These are phyloP conservation scores for Odocoileus virginianus DNA, from an alignment of 2,113 vertebrate genomes.

Conservation along the genomic window DNA sequence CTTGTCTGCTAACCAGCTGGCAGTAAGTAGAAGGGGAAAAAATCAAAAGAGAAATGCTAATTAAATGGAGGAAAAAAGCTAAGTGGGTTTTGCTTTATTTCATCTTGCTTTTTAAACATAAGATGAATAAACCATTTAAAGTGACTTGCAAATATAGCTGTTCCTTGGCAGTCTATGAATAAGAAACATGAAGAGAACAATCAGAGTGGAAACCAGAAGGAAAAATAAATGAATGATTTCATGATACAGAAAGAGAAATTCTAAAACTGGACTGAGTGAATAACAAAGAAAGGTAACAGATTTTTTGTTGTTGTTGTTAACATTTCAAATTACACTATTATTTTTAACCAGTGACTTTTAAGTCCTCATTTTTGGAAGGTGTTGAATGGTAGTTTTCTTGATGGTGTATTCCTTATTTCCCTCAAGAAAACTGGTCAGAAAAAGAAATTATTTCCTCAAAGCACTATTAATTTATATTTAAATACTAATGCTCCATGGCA, in stretches of 20 bases:
- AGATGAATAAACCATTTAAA: slow-evolving; percentile 15
- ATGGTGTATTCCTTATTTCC: background rate
- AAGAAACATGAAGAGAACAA: slow-evolving; percentile 40
- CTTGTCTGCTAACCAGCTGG: background rate
- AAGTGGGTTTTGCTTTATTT: background rate
- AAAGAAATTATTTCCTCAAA: slow-evolving; percentile 11
- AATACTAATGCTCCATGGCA: background rate
- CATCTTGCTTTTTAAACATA: slow-evolving; percentile 28
- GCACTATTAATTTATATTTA: background rate
- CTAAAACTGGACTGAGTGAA: background rate
- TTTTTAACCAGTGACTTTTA: slow-evolving; percentile 27
- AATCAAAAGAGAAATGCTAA: slow-evolving; percentile 28
- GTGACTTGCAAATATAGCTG: slow-evolving; percentile 10
- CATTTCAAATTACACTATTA: slow-evolving; percentile 3
- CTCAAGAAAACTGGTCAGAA: slow-evolving; percentile 30
- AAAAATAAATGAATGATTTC: slow-evolving; percentile 29
- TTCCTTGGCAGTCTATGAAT: slow-evolving; percentile 25
- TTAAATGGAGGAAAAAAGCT: slow-evolving; percentile 29
- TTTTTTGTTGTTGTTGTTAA: background rate
- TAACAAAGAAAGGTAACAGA: background rate
- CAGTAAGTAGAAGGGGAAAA: background rate
- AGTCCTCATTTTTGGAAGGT: background rate
- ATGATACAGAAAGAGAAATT: slow-evolving; percentile 18
- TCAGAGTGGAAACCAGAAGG: background rate
- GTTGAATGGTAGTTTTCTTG: background rate